Percentiles rank a stretch among this genome's conserved stretches.
These are phyloP conservation scores for Drosophila ercepeae DNA, from an alignment of 1,140 invertebrate species.

Conservation along the genomic window DNA sequence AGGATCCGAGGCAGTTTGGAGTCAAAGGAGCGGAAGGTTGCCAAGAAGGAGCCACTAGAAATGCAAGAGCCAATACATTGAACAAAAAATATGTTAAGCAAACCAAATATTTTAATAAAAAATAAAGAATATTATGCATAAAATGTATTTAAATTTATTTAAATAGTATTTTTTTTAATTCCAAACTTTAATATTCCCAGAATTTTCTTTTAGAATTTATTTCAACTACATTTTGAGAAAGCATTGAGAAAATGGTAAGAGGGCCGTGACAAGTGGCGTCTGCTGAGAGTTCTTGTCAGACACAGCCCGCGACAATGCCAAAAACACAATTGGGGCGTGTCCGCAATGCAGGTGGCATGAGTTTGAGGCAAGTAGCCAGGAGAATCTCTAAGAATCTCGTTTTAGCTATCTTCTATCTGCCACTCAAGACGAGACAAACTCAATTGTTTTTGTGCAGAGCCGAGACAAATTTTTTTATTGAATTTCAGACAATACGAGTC, in stretches of 20 bases:
- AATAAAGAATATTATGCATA: not conserved
- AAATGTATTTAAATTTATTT: not conserved
- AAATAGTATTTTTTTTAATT: not conserved
- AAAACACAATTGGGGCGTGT: slow-evolving; percentile 80
- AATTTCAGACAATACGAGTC: slow-evolving; percentile 62
- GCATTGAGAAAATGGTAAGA: not conserved
- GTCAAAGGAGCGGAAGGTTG: slow-evolving; percentile 20
- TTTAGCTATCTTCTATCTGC: not conserved
- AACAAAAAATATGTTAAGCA: slow-evolving; percentile 9
- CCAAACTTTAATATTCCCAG: too few species aligned
- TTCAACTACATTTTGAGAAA: not conserved
- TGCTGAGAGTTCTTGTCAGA: slow-evolving; percentile 67
- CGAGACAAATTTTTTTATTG: slow-evolving; percentile 73
- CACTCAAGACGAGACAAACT: slow-evolving; percentile 47
- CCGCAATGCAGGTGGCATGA: slow-evolving; percentile 32
- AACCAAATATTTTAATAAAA: slow-evolving; percentile 2
- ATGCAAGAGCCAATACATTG: slow-evolving; percentile 30
- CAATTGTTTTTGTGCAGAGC: slow-evolving; percentile 73
- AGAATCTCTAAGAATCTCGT: slow-evolving; percentile 43
- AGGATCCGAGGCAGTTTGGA: not conserved
- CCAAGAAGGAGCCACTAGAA: slow-evolving; percentile 46
- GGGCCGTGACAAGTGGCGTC: slow-evolving; percentile 49
- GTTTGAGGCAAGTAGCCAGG: slow-evolving; percentile 9
- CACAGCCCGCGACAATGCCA: slow-evolving; percentile 76
- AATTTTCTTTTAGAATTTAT: not conserved